phyloP scores from a whole-genome alignment of 2,113 vertebrate species.

The Lepus timidus region DNA sequence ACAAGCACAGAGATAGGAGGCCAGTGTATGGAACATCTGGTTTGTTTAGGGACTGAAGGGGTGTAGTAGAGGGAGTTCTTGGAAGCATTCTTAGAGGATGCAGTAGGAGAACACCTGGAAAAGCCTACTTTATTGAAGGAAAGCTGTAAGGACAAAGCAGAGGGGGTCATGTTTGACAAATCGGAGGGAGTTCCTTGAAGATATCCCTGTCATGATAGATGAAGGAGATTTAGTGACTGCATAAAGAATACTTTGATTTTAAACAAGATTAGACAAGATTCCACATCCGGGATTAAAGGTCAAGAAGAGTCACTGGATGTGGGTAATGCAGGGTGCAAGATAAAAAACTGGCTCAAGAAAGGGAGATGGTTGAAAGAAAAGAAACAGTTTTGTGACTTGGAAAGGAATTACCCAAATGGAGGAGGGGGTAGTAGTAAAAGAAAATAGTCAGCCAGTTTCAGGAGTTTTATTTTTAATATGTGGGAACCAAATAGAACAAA shows the following conservation, averaged over 20 bases:
- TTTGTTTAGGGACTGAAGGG: constrained; percentile 62
- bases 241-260: constrained; percentile 78
- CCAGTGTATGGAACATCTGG: constrained; percentile 82
- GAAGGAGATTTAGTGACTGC: constrained; percentile 72
- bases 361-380: constrained; percentile 52
- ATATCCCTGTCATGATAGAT: constrained; percentile 73
- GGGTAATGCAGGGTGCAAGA: not conserved
- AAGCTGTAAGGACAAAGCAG: constrained; percentile 77
- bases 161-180: constrained; percentile 81
- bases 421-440: not conserved
- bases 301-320: constrained; percentile 57
- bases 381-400: constrained; percentile 50
- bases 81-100: constrained; percentile 82
- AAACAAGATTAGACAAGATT: constrained; percentile 77
- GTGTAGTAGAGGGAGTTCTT: constrained; percentile 75
- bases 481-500: not conserved
- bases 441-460: not conserved
- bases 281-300: constrained; percentile 73
- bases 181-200: constrained; percentile 79
- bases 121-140: constrained; percentile 81
- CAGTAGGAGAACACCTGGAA: constrained; percentile 85
- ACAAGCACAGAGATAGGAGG: constrained; percentile 84
- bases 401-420: constrained; percentile 35
- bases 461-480: not conserved
- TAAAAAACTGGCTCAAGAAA: constrained; percentile 42